Base-by-base conservation (phyloP, 2,113 vertebrate species). In the Trachemys scripta region DNA sequence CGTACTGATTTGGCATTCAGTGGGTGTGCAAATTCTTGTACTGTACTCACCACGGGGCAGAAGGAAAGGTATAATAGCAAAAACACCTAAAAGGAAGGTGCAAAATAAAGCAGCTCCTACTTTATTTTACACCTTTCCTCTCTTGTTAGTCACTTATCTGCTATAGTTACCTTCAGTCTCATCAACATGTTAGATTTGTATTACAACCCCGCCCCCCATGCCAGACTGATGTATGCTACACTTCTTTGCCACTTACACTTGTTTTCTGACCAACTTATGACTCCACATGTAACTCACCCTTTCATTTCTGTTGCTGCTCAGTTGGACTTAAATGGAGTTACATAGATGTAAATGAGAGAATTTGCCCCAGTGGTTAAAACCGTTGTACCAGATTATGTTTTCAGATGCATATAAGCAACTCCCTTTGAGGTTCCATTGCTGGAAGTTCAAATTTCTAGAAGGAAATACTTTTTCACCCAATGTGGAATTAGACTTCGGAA, bases 391-490 rank as follows among this genome's bases (percentile, higher is more conserved):
- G 45, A 16, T 86, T 88, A 2, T 72, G 49, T 82, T 89, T n/a
- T 84, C 80, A 5, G 3, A 8, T 29, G 29, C 24, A 5, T 88
- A 20, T 49, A 72, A 54, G 0, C 4, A 76, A 17, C 72, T 88
- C 57, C 54, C 92, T 54, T 54, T 94, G 84, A 86, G 75, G 76
- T 84, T 75, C 83, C 88, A 72, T 88, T 93, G 45, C 54, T 65
- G 29, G 13, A 27, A 22, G n/a, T 22, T 22, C n/a, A 22, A 38
- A 38, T 38, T 94, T 25, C 35, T 90, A 53, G 53, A 82, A 86
- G 31, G 47, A 82, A 12, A 50, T 79, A 57, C 57, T 89, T 69
- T 72, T 31, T 51, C 65, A 5, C 0, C 0, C 65, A 54, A 27
- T 82, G 65, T 45, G 87, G 57, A 11, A 11, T 22, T 57, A 69